Percentiles rank a stretch among this genome's conserved stretches.
phyloP scores from a whole-genome alignment of 2,888 invertebrate genomes.

The Ichneumoninae sp. region DNA sequence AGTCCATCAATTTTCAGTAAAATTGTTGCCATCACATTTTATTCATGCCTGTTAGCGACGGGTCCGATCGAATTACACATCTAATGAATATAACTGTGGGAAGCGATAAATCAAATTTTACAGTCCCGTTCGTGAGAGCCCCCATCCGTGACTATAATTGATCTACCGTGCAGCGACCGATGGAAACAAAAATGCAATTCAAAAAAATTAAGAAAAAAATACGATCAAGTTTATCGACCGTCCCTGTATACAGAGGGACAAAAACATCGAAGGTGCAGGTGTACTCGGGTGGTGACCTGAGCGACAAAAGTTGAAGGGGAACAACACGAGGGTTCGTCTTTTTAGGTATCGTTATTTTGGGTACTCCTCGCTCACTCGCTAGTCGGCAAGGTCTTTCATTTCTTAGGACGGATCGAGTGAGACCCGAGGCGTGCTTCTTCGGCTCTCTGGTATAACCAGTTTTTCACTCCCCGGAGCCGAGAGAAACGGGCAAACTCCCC shows the following conservation, averaged over 20 bases:
- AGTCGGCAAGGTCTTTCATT: slow-evolving; percentile 49
- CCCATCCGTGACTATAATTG: slow-evolving; percentile 44
- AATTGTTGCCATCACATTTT: slow-evolving; percentile 3
- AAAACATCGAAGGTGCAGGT: slow-evolving; percentile 58
- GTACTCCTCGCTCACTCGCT: slow-evolving; percentile 38
- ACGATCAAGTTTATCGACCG: slow-evolving; percentile 20
- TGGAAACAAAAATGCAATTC: neutral
- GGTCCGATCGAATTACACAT: slow-evolving; percentile 15
- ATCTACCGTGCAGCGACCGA: slow-evolving; percentile 6
- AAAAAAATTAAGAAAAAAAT: slow-evolving; percentile 4
- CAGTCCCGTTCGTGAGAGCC: slow-evolving; percentile 13
- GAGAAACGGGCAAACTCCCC: slow-evolving; percentile 50
- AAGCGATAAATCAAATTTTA: slow-evolving; percentile 47
- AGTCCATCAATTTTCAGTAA: neutral
- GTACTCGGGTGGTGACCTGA: slow-evolving; percentile 38
- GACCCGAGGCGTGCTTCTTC: slow-evolving; percentile 24
- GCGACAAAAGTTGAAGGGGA: slow-evolving; percentile 6
- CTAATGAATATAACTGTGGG: slow-evolving; percentile 33
- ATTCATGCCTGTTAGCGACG: slow-evolving; percentile 2
- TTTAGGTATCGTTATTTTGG: slow-evolving; percentile 40
- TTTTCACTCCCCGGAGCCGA: slow-evolving; percentile 45
- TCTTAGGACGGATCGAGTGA: slow-evolving; percentile 31
- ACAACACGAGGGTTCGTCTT: slow-evolving; percentile 25
- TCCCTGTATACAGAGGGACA: slow-evolving; percentile 6
- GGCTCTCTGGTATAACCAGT: slow-evolving; percentile 60